These are phyloP conservation scores for Chrysomallon squamiferum DNA, from an alignment of 1,140 invertebrate species.

Conservation along the genomic window DNA sequence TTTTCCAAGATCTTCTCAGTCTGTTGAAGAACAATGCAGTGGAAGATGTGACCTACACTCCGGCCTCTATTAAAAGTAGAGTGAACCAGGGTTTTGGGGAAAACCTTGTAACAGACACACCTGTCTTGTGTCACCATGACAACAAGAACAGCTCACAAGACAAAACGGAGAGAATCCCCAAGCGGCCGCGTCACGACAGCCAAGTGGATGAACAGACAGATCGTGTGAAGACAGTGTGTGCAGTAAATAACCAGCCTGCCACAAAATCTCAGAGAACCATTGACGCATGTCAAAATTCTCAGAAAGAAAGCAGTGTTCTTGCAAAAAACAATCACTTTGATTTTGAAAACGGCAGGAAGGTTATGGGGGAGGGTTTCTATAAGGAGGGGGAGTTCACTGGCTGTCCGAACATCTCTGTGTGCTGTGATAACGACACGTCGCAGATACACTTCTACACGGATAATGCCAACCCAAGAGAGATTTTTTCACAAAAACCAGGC, in stretches of 20 bases:
- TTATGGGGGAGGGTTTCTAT: neutral
- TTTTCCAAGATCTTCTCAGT: constrained; percentile 61
- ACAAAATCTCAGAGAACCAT: neutral
- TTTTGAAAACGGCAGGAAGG: neutral
- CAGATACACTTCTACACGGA: neutral
- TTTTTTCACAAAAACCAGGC: neutral
- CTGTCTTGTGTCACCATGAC: neutral
- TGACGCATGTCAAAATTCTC: neutral
- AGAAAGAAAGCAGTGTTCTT: neutral
- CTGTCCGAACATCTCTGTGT: constrained; percentile 13
- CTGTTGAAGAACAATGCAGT: constrained; percentile 18
- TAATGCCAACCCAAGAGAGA: constrained; percentile 6
- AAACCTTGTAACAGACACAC: neutral
- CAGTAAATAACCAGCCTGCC: neutral
- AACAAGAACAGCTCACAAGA: neutral
- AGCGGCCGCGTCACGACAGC: neutral
- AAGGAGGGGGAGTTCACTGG: constrained; percentile 11
- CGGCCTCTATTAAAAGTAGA: constrained; percentile 35
- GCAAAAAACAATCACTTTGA: neutral
- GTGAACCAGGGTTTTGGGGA: constrained; percentile 4
- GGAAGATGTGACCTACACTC: constrained; percentile 32
- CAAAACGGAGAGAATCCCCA: neutral
- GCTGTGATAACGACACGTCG: neutral
- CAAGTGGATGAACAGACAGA: neutral
- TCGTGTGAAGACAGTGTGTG: neutral